Conservation (phyloP, 1,140 invertebrate genomes). For the Panagrolaimus sp. region DNA sequence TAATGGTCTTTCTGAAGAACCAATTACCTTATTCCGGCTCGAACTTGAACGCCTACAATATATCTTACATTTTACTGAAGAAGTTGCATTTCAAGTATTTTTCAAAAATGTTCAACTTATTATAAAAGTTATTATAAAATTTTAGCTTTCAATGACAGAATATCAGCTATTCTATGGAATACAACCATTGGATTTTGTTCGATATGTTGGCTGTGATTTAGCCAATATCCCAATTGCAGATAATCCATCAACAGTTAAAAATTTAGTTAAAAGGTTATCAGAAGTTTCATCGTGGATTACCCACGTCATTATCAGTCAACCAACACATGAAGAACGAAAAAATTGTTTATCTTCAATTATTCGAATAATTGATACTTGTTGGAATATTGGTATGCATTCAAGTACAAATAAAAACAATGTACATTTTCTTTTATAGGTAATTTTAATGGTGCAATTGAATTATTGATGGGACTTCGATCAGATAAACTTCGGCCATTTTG, state of each 20-base stretch:
- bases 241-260: conserved; percentile 60
- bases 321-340: conserved; percentile 78
- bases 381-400: conserved; percentile 65
- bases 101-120: too few species aligned
- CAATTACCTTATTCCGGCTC: conserved; percentile 65
- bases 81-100: conserved; percentile 75
- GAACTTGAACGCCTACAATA: conserved; percentile 79
- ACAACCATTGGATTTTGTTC: conserved; percentile 77
- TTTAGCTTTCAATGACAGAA: conserved; percentile 79
- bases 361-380: conserved; percentile 78
- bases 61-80: conserved; percentile 85
- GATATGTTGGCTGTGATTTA: conserved; percentile 77
- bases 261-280: conserved; percentile 78
- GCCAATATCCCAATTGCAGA: conserved; percentile 58
- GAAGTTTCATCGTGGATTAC: conserved; percentile 85
- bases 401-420: too few species aligned
- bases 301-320: conserved; percentile 72
- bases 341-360: conserved; percentile 80
- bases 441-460: conserved; percentile 91
- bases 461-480: conserved; percentile 88
- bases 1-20: conserved; percentile 63
- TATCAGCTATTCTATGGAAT: conserved; percentile 79
- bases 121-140: too few species aligned
- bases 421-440: conserved; percentile 61
- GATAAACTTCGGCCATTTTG: conserved; percentile 85